phyloP scores from a whole-genome alignment of 1,140 invertebrate species.

The Achroia grisella region DNA sequence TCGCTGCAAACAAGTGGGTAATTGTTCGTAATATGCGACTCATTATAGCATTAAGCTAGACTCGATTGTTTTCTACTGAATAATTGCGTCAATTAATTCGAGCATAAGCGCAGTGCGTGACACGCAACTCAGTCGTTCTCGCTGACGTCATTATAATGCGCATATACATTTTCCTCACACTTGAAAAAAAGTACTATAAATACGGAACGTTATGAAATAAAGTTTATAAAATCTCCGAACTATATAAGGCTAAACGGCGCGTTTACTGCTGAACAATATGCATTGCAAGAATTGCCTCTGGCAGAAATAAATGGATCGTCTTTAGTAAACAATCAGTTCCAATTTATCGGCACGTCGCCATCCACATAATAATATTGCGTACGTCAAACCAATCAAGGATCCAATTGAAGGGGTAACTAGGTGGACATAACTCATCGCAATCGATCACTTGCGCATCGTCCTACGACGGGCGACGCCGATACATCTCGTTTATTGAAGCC shows the following conservation, averaged over 20 bases:
- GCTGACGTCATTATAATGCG: conserved; percentile 51
- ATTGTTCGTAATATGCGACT: conserved; percentile 47
- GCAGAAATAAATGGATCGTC: conserved; percentile 20
- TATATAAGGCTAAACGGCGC: conserved; percentile 22
- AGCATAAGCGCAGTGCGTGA: conserved; percentile 46
- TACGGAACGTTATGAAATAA: conserved; percentile 22
- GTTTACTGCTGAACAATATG: conserved; percentile 1
- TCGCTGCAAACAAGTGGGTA: conserved; percentile 30
- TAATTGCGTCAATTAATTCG: conserved; percentile 66
- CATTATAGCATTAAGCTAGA: conserved; percentile 49
- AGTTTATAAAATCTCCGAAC: conserved; percentile 22
- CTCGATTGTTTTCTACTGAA: conserved; percentile 59
- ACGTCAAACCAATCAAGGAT: conserved; percentile 68
- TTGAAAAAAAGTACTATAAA: conserved; percentile 29
- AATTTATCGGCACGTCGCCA: conserved; percentile 44
- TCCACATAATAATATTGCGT: conserved; percentile 51
- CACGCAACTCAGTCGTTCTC: conserved; percentile 31
- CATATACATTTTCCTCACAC: conserved; percentile 42
- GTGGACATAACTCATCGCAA: conserved; percentile 62
- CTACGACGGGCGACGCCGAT: conserved; percentile 30
- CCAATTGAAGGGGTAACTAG: conserved; percentile 70
- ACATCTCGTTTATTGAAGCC: conserved; percentile 58
- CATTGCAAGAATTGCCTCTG: neutral
- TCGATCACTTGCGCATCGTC: conserved; percentile 53
- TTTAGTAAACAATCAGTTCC: conserved; percentile 54